Evolutionary conservation across 2,113 vertebrate genomes (phyloP).

Genomic region (Orientallactaga bullata): DNA sequence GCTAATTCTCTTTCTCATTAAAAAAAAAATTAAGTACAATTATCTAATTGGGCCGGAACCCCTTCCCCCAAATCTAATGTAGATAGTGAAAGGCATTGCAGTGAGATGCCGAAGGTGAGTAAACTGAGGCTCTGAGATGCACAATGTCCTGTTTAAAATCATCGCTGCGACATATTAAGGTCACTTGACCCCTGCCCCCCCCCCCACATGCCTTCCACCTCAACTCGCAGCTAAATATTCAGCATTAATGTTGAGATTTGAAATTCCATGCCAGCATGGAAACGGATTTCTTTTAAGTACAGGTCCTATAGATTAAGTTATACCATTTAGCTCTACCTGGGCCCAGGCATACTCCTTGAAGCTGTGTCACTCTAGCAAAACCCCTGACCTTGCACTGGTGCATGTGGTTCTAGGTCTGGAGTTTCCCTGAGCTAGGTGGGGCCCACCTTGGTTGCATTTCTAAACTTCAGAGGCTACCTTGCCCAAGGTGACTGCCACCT

Average conservation of each 20-base stretch:
- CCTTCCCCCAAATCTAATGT: background rate
- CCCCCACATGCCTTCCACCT: background rate
- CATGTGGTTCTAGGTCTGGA: background rate
- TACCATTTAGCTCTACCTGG: background rate
- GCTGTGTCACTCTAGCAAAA: background rate
- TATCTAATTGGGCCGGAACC: background rate
- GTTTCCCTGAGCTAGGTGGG: background rate
- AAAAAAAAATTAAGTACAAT: background rate
- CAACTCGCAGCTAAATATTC: background rate
- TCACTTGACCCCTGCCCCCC: background rate
- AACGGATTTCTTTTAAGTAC: background rate
- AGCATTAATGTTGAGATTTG: background rate
- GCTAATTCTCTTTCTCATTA: too few relatives aligned
- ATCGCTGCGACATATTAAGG: background rate
- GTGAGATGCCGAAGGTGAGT: background rate
- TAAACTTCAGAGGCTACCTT: slow-evolving; percentile 17
- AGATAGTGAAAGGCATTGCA: background rate
- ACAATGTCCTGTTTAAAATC: background rate
- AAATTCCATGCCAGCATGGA: background rate
- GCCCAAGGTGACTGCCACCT: slow-evolving; percentile 76
- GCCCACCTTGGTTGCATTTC: background rate
- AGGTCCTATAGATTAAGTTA: background rate
- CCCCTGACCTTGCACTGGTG: background rate
- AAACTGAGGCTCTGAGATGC: background rate
- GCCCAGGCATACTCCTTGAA: background rate